Evolutionary conservation across 2,797 vertebrate species (phyloP).

Genomic region (Chelidonichthys spinosus): DNA sequence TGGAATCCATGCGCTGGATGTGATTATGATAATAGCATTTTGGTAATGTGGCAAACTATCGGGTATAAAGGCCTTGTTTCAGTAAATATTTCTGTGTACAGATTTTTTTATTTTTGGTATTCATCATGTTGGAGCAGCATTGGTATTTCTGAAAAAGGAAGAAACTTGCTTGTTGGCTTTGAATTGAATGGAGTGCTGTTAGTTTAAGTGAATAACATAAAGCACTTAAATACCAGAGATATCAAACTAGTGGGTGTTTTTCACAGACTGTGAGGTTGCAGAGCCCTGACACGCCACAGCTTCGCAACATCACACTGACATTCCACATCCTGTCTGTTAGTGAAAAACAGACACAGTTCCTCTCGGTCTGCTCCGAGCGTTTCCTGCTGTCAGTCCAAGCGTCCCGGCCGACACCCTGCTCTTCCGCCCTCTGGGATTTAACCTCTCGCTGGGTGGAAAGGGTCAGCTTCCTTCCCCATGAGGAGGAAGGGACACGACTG

Average conservation of each 20-base stretch:
- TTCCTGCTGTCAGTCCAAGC: constrained; percentile 68
- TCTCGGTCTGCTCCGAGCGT: constrained; percentile 54
- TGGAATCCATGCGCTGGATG: constrained; percentile 41
- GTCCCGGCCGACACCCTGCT: constrained; percentile 48
- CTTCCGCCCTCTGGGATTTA: constrained; percentile 41
- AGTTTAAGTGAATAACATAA: background rate
- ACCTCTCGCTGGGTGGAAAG: constrained; percentile 58
- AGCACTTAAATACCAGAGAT: background rate
- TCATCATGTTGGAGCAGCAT: background rate
- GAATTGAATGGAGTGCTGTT: background rate
- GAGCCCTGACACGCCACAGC: constrained; percentile 35
- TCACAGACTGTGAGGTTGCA: constrained; percentile 19
- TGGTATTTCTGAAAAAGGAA: constrained; percentile 6
- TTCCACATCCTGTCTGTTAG: constrained; percentile 59
- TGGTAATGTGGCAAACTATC: constrained; percentile 37
- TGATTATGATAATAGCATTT: constrained; percentile 44
- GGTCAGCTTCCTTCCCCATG: constrained; percentile 73
- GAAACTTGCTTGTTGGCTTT: background rate
- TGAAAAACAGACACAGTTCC: constrained; percentile 51
- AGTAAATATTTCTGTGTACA: constrained; percentile 17
- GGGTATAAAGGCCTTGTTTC: constrained; percentile 17
- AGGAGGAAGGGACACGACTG: constrained; percentile 17
- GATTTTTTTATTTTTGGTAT: constrained; percentile 34
- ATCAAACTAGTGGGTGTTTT: constrained; percentile 14
- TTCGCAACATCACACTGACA: constrained; percentile 30